phyloP scores from a whole-genome alignment of 2,797 vertebrate genomes.

The Alca torda region DNA sequence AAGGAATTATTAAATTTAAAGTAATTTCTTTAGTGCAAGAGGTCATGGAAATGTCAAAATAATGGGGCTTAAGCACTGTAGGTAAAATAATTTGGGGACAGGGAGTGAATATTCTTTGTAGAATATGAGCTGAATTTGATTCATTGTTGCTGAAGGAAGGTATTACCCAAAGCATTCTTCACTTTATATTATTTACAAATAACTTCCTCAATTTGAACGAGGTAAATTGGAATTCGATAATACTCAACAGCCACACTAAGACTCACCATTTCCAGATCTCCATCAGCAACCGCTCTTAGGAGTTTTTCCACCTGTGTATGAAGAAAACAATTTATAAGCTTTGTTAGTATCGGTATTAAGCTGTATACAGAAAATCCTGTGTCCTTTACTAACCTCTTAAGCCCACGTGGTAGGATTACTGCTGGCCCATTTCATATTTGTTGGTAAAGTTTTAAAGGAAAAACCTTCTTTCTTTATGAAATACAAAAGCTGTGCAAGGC shows the following conservation, averaged over 20 bases:
- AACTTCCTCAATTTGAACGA: background rate
- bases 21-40: background rate
- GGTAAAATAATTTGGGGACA: background rate
- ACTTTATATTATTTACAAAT: background rate
- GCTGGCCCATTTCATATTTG: background rate
- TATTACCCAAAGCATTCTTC: background rate
- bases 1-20: background rate
- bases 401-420: background rate
- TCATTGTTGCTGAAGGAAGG: background rate
- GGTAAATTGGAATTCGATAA: background rate
- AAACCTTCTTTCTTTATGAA: background rate
- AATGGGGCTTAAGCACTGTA: background rate
- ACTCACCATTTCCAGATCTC: constrained; percentile 95
- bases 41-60: background rate
- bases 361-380: constrained; percentile 9
- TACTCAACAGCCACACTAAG: background rate
- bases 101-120: background rate
- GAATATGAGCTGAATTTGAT: background rate
- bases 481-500: background rate
- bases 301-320: constrained; percentile 92
- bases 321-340: constrained; percentile 37
- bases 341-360: constrained; percentile 2
- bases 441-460: constrained; percentile 2
- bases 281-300: constrained; percentile 91
- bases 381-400: constrained; percentile 15